Conservation (phyloP, 2,888 invertebrate genomes). For the Nomada flava region DNA sequence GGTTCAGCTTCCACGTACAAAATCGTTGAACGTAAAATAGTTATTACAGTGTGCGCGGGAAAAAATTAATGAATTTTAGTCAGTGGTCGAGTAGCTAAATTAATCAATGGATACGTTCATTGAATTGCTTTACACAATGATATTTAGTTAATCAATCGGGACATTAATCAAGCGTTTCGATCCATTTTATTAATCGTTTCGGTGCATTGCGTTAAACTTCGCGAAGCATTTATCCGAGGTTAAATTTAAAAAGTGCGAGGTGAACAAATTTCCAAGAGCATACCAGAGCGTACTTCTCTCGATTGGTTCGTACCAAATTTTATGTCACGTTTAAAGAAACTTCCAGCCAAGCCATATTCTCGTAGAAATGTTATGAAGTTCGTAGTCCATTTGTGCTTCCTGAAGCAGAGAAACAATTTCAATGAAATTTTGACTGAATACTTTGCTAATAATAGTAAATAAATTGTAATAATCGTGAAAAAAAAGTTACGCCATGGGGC, state of each 20-base stretch:
- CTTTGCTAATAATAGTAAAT: no score
- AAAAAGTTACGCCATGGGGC: no score
- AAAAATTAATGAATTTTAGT: neutral
- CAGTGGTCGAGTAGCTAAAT: no score
- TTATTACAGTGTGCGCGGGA: neutral
- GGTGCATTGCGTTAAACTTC: neutral
- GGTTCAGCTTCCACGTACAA: neutral
- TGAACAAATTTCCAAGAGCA: neutral
- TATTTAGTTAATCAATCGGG: neutral
- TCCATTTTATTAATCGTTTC: neutral
- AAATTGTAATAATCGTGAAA: no score
- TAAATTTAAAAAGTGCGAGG: neutral
- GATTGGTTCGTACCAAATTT: slow-evolving; percentile 13
- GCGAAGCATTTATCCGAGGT: neutral
- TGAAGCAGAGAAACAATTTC: no score
- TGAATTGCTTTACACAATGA: no score
- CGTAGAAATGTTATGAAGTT: no score
- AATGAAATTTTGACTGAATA: no score
- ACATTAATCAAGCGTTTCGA: neutral
- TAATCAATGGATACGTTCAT: no score
- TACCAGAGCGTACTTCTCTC: neutral
- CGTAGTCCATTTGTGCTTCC: no score
- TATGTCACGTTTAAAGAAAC: no score
- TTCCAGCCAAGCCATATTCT: no score
- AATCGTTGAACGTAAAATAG: neutral